Conservation (phyloP, 2,797 vertebrate species). For the Centroberyx gerrardi region DNA sequence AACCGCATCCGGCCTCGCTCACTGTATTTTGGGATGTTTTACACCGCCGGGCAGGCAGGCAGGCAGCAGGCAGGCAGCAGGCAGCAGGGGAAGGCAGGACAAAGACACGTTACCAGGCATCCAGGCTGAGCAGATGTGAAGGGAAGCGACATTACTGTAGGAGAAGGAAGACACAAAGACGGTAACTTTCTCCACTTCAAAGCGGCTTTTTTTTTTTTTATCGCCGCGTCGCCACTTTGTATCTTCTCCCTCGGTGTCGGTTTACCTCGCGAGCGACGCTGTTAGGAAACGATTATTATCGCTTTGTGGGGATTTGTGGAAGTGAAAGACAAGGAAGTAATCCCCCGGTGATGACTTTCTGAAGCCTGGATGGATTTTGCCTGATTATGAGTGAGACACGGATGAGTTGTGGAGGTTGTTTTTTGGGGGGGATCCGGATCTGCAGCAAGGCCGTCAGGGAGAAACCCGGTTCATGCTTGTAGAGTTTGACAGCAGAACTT, state of each 20-base stretch:
- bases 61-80: conserved; percentile 5
- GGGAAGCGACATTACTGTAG: conserved; percentile 7
- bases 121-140: conserved; percentile 66
- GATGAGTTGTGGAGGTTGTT: no score
- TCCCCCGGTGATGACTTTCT: no score
- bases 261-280: background rate
- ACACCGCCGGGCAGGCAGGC: conserved; percentile 34
- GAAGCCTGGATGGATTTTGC: no score
- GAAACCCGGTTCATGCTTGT: no score
- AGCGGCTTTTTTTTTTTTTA: background rate
- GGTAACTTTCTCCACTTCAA: conserved; percentile 20
- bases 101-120: conserved; percentile 52
- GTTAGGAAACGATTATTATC: no score
- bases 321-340: no score
- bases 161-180: conserved; percentile 52
- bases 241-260: no score
- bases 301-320: no score
- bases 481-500: background rate
- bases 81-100: conserved; percentile 25
- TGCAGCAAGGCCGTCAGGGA: no score
- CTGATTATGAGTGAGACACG: no score
- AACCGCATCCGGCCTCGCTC: conserved; percentile 50
- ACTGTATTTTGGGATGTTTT: conserved; percentile 75
- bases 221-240: no score
- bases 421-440: no score